Evolutionary conservation across 2,797 vertebrate genomes (phyloP).

Genomic region (Tolypeutes matacus): DNA sequence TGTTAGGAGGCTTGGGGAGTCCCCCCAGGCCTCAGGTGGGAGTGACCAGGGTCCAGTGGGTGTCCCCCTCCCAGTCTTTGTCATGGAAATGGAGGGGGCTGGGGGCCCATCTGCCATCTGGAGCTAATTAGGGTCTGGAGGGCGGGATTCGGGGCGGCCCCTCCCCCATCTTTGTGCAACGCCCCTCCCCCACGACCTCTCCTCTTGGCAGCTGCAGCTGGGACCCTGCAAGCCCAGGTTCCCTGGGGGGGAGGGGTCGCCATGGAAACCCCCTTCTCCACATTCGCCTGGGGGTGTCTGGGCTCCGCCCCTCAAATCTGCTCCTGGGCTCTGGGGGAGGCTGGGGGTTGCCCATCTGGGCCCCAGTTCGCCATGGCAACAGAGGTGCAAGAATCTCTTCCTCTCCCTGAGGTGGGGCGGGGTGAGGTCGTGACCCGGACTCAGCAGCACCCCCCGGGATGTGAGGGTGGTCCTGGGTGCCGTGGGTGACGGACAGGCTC

Average conservation of each 20-base stretch:
- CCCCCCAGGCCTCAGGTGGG: neutral
- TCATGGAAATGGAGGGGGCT: conserved; percentile 59
- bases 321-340: conserved; percentile 59
- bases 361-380: neutral
- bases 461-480: neutral
- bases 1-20: neutral
- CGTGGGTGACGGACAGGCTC: neutral
- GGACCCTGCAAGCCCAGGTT: conserved; percentile 54
- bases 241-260: conserved; percentile 37
- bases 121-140: conserved; percentile 77
- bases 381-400: conserved; percentile 59
- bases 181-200: conserved; percentile 57
- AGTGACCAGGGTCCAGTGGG: conserved; percentile 17
- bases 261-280: conserved; percentile 73
- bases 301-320: conserved; percentile 77
- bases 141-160: conserved; percentile 28
- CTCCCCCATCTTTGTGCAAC: conserved; percentile 59
- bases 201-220: conserved; percentile 65
- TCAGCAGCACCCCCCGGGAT: neutral
- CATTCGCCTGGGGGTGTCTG: conserved; percentile 63
- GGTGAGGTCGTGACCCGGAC: neutral
- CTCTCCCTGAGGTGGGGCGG: neutral
- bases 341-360: conserved; percentile 70
- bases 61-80: conserved; percentile 60
- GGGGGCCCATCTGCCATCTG: conserved; percentile 79